Conservation (phyloP, 2,797 vertebrate species). For the Myripristis jacobus region DNA sequence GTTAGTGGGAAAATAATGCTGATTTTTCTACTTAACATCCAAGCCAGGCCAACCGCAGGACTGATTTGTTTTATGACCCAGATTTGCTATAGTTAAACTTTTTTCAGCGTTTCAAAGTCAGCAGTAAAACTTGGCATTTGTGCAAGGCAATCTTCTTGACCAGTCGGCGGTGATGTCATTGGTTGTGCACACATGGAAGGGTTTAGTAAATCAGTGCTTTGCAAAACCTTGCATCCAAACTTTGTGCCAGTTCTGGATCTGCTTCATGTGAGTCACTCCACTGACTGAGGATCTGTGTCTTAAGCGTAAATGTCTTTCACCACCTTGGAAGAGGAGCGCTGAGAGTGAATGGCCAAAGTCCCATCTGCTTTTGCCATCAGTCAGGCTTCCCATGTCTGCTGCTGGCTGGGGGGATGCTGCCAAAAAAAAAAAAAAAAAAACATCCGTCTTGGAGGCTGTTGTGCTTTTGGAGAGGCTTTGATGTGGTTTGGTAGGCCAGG, state of each 20-base stretch:
- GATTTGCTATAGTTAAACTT: too few species aligned
- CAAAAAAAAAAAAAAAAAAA: not conserved
- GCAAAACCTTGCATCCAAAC: slow-evolving; percentile 41
- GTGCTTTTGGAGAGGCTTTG: not conserved
- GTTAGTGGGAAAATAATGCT: slow-evolving; percentile 45
- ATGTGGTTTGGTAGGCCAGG: not conserved
- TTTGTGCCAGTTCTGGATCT: slow-evolving; percentile 24
- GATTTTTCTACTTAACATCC: slow-evolving; percentile 31
- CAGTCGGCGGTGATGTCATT: too few species aligned
- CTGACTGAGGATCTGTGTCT: slow-evolving; percentile 12
- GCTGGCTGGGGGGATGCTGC: slow-evolving; percentile 28
- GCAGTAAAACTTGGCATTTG: too few species aligned
- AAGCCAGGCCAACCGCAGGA: slow-evolving; percentile 44
- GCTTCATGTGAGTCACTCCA: slow-evolving; percentile 5
- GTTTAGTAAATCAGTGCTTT: too few species aligned
- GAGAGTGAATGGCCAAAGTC: slow-evolving; percentile 25
- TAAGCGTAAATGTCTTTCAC: not conserved
- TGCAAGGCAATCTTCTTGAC: too few species aligned
- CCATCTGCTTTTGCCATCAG: slow-evolving; percentile 75
- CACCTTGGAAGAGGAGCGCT: slow-evolving; percentile 11
- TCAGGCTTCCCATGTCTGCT: slow-evolving; percentile 52
- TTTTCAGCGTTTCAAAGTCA: too few species aligned
- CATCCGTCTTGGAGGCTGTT: not conserved
- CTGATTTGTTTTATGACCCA: too few species aligned
- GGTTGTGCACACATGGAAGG: too few species aligned